phyloP scores from a whole-genome alignment of 1,140 invertebrate species.

The Atta texana region DNA sequence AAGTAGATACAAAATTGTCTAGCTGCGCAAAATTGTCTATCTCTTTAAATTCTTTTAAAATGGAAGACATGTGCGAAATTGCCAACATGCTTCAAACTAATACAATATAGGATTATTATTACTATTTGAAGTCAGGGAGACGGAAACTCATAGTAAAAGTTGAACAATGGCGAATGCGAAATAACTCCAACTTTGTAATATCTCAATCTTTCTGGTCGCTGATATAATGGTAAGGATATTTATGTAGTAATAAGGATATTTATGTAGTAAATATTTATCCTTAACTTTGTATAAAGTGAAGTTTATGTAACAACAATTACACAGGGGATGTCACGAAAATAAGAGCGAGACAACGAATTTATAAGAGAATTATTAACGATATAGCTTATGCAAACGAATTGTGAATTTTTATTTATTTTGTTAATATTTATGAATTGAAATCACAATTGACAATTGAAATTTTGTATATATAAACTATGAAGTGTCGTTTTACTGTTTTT shows the following conservation, averaged over 20 bases:
- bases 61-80: background rate
- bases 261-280: constrained; percentile 65
- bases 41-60: background rate
- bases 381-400: background rate
- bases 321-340: constrained; percentile 22
- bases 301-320: constrained; percentile 71
- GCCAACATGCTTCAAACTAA: background rate
- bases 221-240: constrained; percentile 62
- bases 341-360: background rate
- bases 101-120: background rate
- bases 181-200: constrained; percentile 66
- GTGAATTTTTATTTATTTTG: background rate
- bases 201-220: constrained; percentile 39
- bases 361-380: background rate
- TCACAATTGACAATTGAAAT: background rate
- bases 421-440: background rate
- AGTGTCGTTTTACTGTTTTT: background rate
- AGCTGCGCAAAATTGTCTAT: background rate
- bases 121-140: constrained; percentile 11
- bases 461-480: background rate
- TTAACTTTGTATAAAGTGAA: constrained; percentile 65
- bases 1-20: background rate
- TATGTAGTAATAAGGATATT: constrained; percentile 56
- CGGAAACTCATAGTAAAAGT: constrained; percentile 11
- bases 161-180: constrained; percentile 17